A percentile compares a stretch with the other conserved stretches of the same genome.
phyloP scores from a whole-genome alignment of 2,797 vertebrate genomes.

The Lagocephalus sceleratus region DNA sequence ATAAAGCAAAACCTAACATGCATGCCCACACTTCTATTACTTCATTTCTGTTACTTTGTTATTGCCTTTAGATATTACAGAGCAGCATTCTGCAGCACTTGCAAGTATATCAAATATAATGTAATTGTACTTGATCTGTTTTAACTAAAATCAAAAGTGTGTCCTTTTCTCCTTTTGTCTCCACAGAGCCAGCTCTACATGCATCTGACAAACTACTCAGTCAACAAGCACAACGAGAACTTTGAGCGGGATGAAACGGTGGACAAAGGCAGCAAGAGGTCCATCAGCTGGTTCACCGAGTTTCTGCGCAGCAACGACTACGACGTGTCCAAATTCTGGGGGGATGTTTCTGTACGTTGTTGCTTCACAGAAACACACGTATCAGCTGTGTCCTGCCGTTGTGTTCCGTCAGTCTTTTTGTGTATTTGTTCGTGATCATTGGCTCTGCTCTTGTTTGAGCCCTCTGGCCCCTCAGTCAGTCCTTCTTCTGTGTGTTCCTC shows the following conservation, averaged over 20 bases:
- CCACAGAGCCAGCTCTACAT: conserved; percentile 92
- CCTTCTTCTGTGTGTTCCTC: conserved; percentile 15
- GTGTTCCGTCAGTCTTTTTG: neutral
- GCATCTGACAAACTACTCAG: conserved; percentile 98
- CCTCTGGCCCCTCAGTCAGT: conserved; percentile 17
- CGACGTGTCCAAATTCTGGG: conserved; percentile 96
- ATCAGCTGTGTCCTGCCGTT: no score
- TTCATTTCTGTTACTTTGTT: neutral
- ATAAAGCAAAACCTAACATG: neutral
- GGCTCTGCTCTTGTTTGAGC: conserved; percentile 18
- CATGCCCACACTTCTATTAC: no score
- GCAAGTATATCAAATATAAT: no score
- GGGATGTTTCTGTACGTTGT: conserved; percentile 92
- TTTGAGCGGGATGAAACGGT: conserved; percentile 94
- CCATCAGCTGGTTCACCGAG: conserved; percentile 97
- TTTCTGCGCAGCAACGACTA: conserved; percentile 92
- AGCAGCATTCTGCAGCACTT: no score
- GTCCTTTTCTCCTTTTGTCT: conserved; percentile 6
- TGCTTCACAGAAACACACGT: conserved; percentile 23
- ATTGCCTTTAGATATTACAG: neutral
- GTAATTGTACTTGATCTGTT: no score
- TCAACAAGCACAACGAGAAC: conserved; percentile 97
- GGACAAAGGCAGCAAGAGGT: conserved; percentile 96
- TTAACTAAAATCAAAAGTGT: neutral
- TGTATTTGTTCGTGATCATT: conserved; percentile 19